Base-by-base conservation (phyloP, 2,113 vertebrate species). In the Passer domesticus region DNA sequence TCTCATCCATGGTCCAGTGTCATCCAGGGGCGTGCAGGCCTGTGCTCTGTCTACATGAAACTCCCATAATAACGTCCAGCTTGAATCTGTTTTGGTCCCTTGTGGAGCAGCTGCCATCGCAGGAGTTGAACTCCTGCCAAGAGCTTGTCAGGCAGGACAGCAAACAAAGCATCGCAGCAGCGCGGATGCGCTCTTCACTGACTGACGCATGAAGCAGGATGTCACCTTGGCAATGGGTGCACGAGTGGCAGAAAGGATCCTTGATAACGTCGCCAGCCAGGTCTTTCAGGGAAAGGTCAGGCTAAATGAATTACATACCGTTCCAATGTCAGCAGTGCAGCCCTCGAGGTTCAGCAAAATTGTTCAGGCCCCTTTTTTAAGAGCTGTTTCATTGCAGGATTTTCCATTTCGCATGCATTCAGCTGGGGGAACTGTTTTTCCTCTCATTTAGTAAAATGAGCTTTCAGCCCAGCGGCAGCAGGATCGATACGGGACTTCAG, bases 391-490 rank as follows among this genome's bases (percentile, higher is more conserved):
- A 9, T 82, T 70, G 86, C 55, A 90, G 79, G 47, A 60, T 76
- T 90, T 97, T 96, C 93, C 78, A 74, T 96, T 97, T 94, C 66
- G 20, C 5, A 1, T 76, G 58, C 4, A 1, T 92, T 94, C 66
- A 85, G 80, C 94, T 95, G 85, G 77, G 96, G 92, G 64, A 70
- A 74, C 83, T 93, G 63, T 66, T 59, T 87, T 93, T 76, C 95
- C 46, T 94, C 67, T 76, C 87, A 27, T 91, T 96, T 96, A 96
- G 96, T 96, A 94, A 97, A 95, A 94, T n/a, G 91, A 97, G 89
- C 79, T 90, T 78, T 92, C 90, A 76, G 78, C 68, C 66, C 89
- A 78, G 88, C 23, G 3, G 80, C 76, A 62, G 78, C 9, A 15
- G 67, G 88, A 97, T 96, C 92, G 4, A 95, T 96, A 96, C 14